Percentiles rank a stretch among this genome's conserved stretches.
These are phyloP conservation scores for Phengaris alcon DNA, from an alignment of 2,888 invertebrate species.

Conservation along the genomic window DNA sequence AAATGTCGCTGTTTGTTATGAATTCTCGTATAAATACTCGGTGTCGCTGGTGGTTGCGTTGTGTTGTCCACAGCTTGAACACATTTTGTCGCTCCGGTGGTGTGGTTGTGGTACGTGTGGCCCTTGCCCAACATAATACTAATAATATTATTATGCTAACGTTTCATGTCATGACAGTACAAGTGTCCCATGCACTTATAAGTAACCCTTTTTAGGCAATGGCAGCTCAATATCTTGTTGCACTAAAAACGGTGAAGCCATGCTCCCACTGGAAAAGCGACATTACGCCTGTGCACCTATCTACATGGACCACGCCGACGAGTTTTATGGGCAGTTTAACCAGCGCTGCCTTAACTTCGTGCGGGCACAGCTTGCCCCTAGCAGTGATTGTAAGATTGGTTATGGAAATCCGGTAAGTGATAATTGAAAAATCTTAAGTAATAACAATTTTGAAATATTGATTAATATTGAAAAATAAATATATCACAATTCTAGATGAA, in stretches of 20 bases:
- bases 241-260: constrained; percentile 74
- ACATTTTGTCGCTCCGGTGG: no score
- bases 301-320: constrained; percentile 77
- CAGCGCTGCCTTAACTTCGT: constrained; percentile 87
- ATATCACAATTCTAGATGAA: constrained; percentile 78
- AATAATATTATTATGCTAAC: no score
- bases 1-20: no score
- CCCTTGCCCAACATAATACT: no score
- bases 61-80: no score
- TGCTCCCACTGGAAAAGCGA: constrained; percentile 71
- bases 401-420: constrained; percentile 83
- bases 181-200: not conserved
- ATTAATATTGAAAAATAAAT: no score
- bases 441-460: no score
- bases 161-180: no score
- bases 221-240: constrained; percentile 88
- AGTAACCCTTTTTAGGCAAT: constrained; percentile 68
- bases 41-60: no score
- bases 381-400: constrained; percentile 83
- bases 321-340: constrained; percentile 78
- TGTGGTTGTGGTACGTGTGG: no score
- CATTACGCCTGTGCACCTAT: constrained; percentile 86
- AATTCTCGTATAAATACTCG: no score
- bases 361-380: constrained; percentile 82
- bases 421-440: no score